Base-by-base conservation (phyloP, 2,888 invertebrate species). In the Campoletis raptor region DNA sequence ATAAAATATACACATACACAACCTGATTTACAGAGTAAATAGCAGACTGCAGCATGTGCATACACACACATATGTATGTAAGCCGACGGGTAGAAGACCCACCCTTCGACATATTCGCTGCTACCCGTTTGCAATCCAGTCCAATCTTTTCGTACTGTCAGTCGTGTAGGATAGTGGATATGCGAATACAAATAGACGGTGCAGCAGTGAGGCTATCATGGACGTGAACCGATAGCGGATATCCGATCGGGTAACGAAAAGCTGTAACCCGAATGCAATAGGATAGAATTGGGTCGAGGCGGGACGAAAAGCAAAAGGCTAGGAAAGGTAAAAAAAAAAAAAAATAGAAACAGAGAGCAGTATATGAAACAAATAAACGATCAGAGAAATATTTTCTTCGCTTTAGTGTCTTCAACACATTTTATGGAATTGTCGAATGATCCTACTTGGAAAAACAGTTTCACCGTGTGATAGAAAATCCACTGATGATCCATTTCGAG, bases 11-110 rank as follows among this genome's bases (percentile, higher is more conserved):
- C 30, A 30, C 30, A 30, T 30, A 6, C 40, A 40, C 78, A 78
- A 79, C 85, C 85, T 85, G 78, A 85, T 85, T 85, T 52, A 24
- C 69, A 69, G 64, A 76, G 80, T 76, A 80, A 85, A 85, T 76
- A 78, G 67, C 67, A 73, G 45, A 40, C 45, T 42, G 15, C 9
- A 61, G 36, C 42, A 18, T 57, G 57, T 7, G 64, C 37, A 64
- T 67, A 64, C 37, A 70, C 36, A 67, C 42, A 9, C 12, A 24
- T 52, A 40, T 67, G 18, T 24, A 73, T 18, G 48, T 48, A 48
- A 76, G 70, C 45, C 15, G 8, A 64, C n/a, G 64, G 10, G 40
- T 48, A 45, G n/a, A 61, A 40, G 21, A 18, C 54, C 9, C n/a
- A 24, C n/a, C 54, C 15, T 45, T 77, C 64, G 67, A 67, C 6